phyloP scores from a whole-genome alignment of 2,888 invertebrate genomes.

The Caenorhabditis japonica region DNA sequence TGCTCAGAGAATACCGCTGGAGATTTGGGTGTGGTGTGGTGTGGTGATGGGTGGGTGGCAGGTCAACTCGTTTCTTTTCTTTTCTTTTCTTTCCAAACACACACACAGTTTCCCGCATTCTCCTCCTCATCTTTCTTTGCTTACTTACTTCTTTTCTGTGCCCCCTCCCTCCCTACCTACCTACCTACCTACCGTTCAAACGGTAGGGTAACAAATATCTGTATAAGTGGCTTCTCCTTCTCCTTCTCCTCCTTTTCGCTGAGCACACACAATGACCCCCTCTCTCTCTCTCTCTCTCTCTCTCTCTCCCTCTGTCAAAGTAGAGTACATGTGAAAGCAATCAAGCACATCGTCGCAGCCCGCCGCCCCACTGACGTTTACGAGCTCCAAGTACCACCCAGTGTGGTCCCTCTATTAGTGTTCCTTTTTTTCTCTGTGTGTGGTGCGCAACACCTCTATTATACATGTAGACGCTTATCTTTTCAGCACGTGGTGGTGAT shows the following conservation, averaged over 20 bases:
- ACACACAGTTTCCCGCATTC: slow-evolving; percentile 19
- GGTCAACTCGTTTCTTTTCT: too few relatives aligned
- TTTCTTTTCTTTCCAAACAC: slow-evolving; percentile 30
- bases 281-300: background rate
- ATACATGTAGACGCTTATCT: background rate
- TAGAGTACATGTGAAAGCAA: slow-evolving; percentile 52
- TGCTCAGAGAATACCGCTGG: too few relatives aligned
- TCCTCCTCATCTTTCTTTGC: slow-evolving; percentile 11
- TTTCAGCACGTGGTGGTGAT: slow-evolving; percentile 19
- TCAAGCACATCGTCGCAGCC: slow-evolving; percentile 37
- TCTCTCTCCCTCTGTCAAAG: slow-evolving; percentile 1
- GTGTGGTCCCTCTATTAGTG: slow-evolving; percentile 23
- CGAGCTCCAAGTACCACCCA: too few relatives aligned
- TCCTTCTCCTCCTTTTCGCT: slow-evolving; percentile 2
- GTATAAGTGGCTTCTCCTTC: slow-evolving; percentile 31
- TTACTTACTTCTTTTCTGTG: background rate
- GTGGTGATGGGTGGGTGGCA: too few relatives aligned
- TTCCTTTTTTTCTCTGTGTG: background rate
- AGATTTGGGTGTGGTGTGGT: too few relatives aligned
- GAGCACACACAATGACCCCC: slow-evolving; percentile 42
- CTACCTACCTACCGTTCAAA: background rate
- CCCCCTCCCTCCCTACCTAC: slow-evolving; percentile 9
- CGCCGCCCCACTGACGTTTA: slow-evolving; percentile 9
- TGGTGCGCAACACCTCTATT: background rate
- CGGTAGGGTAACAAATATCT: slow-evolving; percentile 37